A percentile compares a stretch with the other conserved stretches of the same genome.
Evolutionary conservation across 2,113 vertebrate species (phyloP).

Genomic region (Gila orcuttii): DNA sequence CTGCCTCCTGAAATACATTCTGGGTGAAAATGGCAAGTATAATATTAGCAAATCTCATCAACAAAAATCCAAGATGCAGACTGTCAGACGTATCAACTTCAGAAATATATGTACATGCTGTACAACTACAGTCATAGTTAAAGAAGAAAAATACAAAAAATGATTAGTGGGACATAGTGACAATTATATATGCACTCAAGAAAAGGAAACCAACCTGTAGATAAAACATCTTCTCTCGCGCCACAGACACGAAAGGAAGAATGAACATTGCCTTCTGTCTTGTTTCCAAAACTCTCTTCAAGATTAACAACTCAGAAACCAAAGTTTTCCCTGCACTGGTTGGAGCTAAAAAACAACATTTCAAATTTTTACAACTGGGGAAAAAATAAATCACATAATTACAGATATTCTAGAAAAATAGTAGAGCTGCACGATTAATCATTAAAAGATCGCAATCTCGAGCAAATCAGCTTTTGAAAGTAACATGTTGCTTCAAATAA

Average conservation of each 20-base stretch:
- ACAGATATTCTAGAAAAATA: neutral
- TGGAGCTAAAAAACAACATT: conserved; percentile 78
- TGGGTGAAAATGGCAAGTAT: conserved; percentile 57
- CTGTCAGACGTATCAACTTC: neutral
- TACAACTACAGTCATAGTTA: too few species aligned
- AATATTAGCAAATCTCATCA: neutral
- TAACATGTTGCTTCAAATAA: too few species aligned
- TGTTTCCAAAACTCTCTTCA: conserved; percentile 92
- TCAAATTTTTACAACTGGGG: neutral
- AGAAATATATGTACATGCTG: neutral
- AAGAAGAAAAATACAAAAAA: neutral
- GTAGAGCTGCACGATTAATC: neutral
- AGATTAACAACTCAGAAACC: conserved; percentile 91
- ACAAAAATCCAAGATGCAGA: neutral
- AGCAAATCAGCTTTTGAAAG: too few species aligned
- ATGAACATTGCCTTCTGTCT: conserved; percentile 93
- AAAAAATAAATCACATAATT: neutral
- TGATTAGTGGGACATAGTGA: neutral
- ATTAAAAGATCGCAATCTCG: too few species aligned
- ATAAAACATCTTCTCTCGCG: conserved; percentile 95
- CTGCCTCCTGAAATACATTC: conserved; percentile 90
- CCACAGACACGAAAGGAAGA: conserved; percentile 95
- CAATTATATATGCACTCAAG: conserved; percentile 29
- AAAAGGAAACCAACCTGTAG: conserved; percentile 81
- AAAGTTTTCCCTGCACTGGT: conserved; percentile 98